These are phyloP conservation scores for Panthera tigris DNA, from an alignment of 2,113 vertebrate genomes.

Conservation along the genomic window DNA sequence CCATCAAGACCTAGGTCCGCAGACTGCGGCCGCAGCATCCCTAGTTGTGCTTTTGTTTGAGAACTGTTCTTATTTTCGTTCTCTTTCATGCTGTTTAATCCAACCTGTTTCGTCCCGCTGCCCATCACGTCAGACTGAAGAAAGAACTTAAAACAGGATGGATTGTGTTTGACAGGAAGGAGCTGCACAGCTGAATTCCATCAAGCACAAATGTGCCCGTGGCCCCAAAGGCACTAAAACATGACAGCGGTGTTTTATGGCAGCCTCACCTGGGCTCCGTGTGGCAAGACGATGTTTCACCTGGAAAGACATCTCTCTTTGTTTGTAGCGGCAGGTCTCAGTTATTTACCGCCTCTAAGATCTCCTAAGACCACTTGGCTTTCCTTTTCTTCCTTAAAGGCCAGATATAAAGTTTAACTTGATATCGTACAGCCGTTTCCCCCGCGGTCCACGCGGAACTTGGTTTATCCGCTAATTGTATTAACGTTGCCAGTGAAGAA, in stretches of 20 bases:
- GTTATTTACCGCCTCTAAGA: not conserved
- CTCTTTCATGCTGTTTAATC: not conserved
- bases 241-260: not conserved
- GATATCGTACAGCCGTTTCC: not conserved
- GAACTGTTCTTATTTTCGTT: not conserved
- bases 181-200: not conserved
- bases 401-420: conserved; percentile 60
- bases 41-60: not conserved
- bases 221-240: not conserved
- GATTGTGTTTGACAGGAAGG: not conserved
- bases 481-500: not conserved
- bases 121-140: not conserved
- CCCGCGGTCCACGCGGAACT: not conserved
- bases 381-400: not conserved
- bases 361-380: not conserved
- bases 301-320: not conserved
- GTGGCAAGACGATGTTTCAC: not conserved
- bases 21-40: not conserved
- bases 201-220: not conserved
- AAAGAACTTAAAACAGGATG: not conserved
- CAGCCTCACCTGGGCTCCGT: not conserved
- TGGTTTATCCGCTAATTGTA: not conserved
- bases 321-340: not conserved
- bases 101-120: not conserved
- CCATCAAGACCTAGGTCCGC: not conserved